A percentile compares a stretch with the other conserved stretches of the same genome.
These are phyloP conservation scores for Bryconaethiops microstoma DNA, from an alignment of 2,797 vertebrate species.

Conservation along the genomic window DNA sequence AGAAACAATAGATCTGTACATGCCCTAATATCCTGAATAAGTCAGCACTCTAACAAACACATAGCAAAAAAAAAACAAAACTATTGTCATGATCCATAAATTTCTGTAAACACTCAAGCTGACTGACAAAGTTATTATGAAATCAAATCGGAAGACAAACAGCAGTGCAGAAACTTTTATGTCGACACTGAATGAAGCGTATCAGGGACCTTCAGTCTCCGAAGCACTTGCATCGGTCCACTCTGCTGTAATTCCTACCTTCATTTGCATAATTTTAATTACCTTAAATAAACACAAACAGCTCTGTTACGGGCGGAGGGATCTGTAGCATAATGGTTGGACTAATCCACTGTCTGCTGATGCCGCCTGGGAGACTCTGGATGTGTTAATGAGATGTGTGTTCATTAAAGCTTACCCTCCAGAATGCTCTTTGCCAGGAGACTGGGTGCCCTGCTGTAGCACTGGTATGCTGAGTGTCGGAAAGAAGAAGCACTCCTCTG, in stretches of 20 bases:
- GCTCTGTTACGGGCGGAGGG: slow-evolving; percentile 45
- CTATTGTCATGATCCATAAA: neutral
- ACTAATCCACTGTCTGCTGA: slow-evolving; percentile 52
- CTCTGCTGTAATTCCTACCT: slow-evolving; percentile 41
- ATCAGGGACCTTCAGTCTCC: slow-evolving; percentile 37
- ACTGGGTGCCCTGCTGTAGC: slow-evolving; percentile 70
- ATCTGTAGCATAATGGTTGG: slow-evolving; percentile 44
- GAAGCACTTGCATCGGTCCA: slow-evolving; percentile 35
- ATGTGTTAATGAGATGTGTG: slow-evolving; percentile 59
- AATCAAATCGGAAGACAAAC: neutral
- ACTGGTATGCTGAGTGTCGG: slow-evolving; percentile 72
- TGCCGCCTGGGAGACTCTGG: slow-evolving; percentile 40
- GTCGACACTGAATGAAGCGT: slow-evolving; percentile 31
- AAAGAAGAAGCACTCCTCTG: slow-evolving; percentile 66
- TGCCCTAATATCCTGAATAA: neutral
- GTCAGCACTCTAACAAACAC: neutral
- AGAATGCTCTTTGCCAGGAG: slow-evolving; percentile 73
- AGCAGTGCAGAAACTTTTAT: slow-evolving; percentile 27
- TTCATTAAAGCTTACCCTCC: slow-evolving; percentile 77
- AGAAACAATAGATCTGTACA: neutral
- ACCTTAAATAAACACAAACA: slow-evolving; percentile 59
- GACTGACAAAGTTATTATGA: neutral
- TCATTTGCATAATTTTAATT: slow-evolving; percentile 64
- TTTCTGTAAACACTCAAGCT: neutral
- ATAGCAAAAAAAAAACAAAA: no score